Base-by-base conservation (phyloP, 2,113 vertebrate genomes). In the Amphiprion percula region DNA sequence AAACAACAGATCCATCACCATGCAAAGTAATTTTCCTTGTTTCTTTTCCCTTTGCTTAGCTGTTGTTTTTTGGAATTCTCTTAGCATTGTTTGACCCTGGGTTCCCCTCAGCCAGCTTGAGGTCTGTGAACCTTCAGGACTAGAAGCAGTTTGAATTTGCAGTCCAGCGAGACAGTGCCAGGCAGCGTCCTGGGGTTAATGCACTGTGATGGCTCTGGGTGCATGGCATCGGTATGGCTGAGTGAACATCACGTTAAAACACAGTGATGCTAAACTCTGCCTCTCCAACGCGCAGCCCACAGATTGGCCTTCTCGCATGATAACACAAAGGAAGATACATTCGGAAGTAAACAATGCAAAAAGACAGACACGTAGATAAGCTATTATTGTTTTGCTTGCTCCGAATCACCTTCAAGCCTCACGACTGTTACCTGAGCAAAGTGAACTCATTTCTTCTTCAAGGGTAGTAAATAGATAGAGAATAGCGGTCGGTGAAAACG, bases 181-280 rank as follows among this genome's bases (percentile, higher is more conserved):
- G 79, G 72, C 76, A 53, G 71, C 23, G 75, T 85, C 78, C 74
- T 68, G 77, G 75, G 87, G 83, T 90, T 91, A 85, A 89, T 89
- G 65, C 76, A 69, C 80, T 83, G 77, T 73, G 77, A 86, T 87
- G 82, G 80, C 79, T 87, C 67, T 78, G 77, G 78, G 78, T 80
- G 82, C 77, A 80, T 74, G 56, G 80, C 82, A 77, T 71, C 41
- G 16, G 70, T 56, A 87, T 50, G 85, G 83, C 81, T 89, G 80
- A 87, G 58, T 87, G 88, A 89, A 90, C 88, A 85, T 90, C 75
- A 79, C n/a, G 67, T 83, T 80, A 70, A 80, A 87, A 74, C 74
- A 74, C 69, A 87, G 82, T 60, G 55, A 74, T 58, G 88, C 79
- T 89, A 82, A 88, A 79, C 75, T 83, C 60, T 72, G 59, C 71